These are phyloP conservation scores for Drosophila obscura DNA, from an alignment of 1,140 invertebrate species.

Conservation along the genomic window DNA sequence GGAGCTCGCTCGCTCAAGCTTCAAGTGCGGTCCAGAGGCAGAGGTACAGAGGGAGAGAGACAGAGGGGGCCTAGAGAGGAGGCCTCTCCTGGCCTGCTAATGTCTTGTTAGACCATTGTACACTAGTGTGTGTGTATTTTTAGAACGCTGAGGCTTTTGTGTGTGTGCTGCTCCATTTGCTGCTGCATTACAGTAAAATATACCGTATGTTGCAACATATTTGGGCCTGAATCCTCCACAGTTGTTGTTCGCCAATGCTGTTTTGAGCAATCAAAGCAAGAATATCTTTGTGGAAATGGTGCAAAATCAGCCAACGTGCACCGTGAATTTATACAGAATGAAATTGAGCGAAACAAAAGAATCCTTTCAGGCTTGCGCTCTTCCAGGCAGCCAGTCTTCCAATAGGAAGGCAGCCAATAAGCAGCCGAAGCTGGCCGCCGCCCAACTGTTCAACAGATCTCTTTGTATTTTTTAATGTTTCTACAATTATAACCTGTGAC, in stretches of 20 bases:
- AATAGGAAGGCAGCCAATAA: too few species aligned
- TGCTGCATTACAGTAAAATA: conserved; percentile 73
- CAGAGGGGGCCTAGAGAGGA: conserved; percentile 4
- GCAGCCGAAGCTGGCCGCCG: too few species aligned
- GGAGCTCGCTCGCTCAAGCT: too few species aligned
- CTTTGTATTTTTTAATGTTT: too few species aligned
- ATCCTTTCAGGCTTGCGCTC: too few species aligned
- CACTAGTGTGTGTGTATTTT: conserved; percentile 48
- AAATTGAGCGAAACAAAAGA: too few species aligned
- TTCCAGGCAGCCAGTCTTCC: too few species aligned
- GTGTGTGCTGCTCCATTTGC: conserved; percentile 51
- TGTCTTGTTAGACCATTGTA: conserved; percentile 49
- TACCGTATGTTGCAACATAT: conserved; percentile 69
- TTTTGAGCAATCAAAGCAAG: background rate
- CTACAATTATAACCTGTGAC: too few species aligned
- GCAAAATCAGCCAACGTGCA: too few species aligned
- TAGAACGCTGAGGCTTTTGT: conserved; percentile 47
- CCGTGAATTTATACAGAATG: too few species aligned
- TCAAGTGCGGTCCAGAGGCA: background rate
- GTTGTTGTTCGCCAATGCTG: conserved; percentile 9
- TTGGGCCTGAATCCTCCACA: conserved; percentile 5
- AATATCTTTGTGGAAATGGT: too few species aligned
- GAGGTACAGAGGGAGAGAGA: background rate
- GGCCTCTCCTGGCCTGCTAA: conserved; percentile 24
- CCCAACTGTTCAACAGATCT: too few species aligned